A percentile compares a stretch with the other conserved stretches of the same genome.
These are phyloP conservation scores for Physocephala rufipes DNA, from an alignment of 2,888 invertebrate species.

Conservation along the genomic window DNA sequence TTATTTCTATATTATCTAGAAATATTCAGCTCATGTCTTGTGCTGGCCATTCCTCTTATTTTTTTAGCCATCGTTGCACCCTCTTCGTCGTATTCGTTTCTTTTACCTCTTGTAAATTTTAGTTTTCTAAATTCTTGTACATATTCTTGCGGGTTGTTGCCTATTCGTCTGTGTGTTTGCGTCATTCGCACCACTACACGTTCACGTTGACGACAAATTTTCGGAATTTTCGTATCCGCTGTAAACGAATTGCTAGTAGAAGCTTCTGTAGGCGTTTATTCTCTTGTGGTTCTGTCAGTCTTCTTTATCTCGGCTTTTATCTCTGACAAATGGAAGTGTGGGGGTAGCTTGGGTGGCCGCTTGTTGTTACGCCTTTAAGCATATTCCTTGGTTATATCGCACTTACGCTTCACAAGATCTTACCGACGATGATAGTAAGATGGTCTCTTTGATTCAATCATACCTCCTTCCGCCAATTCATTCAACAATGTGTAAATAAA, in stretches of 20 bases:
- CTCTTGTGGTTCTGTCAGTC: neutral
- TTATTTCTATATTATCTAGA: too few relatives aligned
- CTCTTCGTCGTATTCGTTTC: neutral
- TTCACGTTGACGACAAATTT: slow-evolving; percentile 1
- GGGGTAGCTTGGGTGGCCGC: neutral
- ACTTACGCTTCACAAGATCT: too few relatives aligned
- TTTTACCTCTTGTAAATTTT: neutral
- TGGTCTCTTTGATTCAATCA: too few relatives aligned
- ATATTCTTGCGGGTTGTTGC: neutral
- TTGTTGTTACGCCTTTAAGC: neutral
- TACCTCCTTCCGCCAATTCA: too few relatives aligned
- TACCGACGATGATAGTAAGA: too few relatives aligned
- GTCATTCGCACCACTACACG: neutral
- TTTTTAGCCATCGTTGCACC: too few relatives aligned
- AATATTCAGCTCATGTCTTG: too few relatives aligned
- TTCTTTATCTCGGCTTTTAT: neutral
- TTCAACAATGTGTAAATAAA: too few relatives aligned
- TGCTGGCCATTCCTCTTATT: too few relatives aligned
- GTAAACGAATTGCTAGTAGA: slow-evolving; percentile 9
- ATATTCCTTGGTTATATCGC: too few relatives aligned
- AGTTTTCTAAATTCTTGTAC: neutral
- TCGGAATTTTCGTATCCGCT: slow-evolving; percentile 11
- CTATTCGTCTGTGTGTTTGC: neutral
- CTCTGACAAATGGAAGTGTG: too few relatives aligned
- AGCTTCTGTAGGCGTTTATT: neutral